These are phyloP conservation scores for Nasonia longicornis DNA, from an alignment of 1,140 invertebrate genomes.

Conservation along the genomic window DNA sequence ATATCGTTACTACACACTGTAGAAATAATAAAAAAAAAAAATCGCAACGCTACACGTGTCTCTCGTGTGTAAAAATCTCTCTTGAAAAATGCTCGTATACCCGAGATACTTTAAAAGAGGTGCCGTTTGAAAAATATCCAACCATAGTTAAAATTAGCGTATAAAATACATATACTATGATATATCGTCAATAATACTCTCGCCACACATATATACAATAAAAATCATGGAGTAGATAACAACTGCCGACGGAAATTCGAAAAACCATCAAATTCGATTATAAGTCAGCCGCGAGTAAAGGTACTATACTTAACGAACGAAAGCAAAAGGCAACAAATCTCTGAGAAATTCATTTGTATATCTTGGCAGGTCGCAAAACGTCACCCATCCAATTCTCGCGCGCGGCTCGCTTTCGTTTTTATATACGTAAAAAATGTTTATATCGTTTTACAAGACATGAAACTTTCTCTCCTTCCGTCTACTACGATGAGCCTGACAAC, in stretches of 20 bases:
- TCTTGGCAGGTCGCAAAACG: background rate
- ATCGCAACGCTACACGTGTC: background rate
- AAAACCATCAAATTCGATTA: too few relatives aligned
- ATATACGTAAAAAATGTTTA: background rate
- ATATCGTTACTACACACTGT: background rate
- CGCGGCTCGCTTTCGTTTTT: background rate
- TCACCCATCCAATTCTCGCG: background rate
- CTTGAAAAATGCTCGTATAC: too few relatives aligned
- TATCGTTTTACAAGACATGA: background rate
- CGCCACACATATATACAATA: too few relatives aligned
- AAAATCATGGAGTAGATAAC: too few relatives aligned
- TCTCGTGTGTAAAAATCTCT: too few relatives aligned
- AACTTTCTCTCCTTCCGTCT: background rate
- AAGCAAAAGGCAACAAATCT: background rate
- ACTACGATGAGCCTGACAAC: background rate
- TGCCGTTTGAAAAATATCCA: background rate
- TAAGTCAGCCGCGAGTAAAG: too few relatives aligned
- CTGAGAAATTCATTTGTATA: background rate
- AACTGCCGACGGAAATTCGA: background rate
- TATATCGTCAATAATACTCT: background rate
- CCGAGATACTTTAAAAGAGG: too few relatives aligned
- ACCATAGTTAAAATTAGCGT: background rate
- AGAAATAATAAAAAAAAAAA: background rate
- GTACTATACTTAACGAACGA: background rate
- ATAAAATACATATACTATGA: background rate